phyloP scores from a whole-genome alignment of 2,113 vertebrate species.

The Athene cunicularia region DNA sequence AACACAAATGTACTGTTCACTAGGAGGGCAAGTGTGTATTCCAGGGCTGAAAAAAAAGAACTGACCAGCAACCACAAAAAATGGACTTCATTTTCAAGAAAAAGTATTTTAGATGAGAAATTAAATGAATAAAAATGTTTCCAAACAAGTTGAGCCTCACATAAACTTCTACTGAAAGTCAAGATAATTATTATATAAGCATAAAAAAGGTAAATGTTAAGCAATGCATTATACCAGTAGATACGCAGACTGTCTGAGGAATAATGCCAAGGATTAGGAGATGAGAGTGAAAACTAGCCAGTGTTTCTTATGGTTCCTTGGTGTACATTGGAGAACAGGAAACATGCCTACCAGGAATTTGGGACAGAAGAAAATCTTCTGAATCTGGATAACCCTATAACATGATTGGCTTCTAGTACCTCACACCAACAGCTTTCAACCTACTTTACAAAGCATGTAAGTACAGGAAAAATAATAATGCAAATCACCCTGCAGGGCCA shows the following conservation, averaged over 20 bases:
- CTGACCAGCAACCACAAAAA: background rate
- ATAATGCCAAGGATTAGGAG: background rate
- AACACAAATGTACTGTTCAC: background rate
- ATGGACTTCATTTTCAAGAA: background rate
- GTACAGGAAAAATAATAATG: background rate
- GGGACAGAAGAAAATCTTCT: background rate
- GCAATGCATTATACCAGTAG: background rate
- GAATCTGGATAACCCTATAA: background rate
- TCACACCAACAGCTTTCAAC: background rate
- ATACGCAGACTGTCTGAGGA: background rate
- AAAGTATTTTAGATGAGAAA: background rate
- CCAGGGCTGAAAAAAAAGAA: background rate
- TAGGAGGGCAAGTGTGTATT: background rate
- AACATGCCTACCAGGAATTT: background rate
- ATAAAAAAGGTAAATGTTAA: background rate
- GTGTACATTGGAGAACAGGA: background rate
- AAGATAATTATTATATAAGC: background rate
- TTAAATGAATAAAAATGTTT: background rate
- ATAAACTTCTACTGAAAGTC: background rate
- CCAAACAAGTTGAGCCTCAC: background rate
- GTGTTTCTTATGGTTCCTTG: background rate
- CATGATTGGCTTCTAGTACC: background rate
- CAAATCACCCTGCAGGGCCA: background rate
- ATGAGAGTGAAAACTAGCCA: background rate
- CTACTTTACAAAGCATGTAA: background rate